These are phyloP conservation scores for Mythimna impura DNA, from an alignment of 2,888 invertebrate genomes.

Conservation along the genomic window DNA sequence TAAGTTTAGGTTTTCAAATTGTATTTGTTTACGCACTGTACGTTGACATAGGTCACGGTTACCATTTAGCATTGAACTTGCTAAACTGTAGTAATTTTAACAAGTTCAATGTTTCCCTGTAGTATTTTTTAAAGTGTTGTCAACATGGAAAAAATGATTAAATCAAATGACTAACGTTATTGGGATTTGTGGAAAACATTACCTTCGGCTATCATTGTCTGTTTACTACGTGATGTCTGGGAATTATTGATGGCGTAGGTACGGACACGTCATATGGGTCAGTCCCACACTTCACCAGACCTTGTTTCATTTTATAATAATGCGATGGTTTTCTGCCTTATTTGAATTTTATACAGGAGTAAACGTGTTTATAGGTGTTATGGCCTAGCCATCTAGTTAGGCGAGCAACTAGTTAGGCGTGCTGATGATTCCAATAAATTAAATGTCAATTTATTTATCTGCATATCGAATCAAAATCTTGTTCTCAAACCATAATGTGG, in stretches of 20 bases:
- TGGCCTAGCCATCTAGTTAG: slow-evolving; percentile 27
- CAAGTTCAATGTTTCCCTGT: slow-evolving; percentile 7
- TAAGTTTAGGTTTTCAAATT: slow-evolving; percentile 22
- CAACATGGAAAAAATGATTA: not conserved
- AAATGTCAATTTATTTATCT: slow-evolving; percentile 18
- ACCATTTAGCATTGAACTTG: slow-evolving; percentile 6
- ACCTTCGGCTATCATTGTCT: not conserved
- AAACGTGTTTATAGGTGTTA: slow-evolving; percentile 32
- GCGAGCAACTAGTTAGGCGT: slow-evolving; percentile 27
- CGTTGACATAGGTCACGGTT: slow-evolving; percentile 50
- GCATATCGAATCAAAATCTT: slow-evolving; percentile 9
- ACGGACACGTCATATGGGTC: slow-evolving; percentile 52
- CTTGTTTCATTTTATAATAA: slow-evolving; percentile 49
- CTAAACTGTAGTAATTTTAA: not conserved
- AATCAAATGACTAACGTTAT: slow-evolving; percentile 2
- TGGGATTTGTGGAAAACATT: slow-evolving; percentile 36
- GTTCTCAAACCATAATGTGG: slow-evolving; percentile 11
- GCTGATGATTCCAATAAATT: slow-evolving; percentile 24
- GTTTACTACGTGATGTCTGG: slow-evolving; percentile 37
- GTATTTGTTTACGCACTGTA: slow-evolving; percentile 15
- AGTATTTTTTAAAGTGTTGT: not conserved
- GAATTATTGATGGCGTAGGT: slow-evolving; percentile 45
- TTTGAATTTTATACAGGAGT: slow-evolving; percentile 48
- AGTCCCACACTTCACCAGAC: slow-evolving; percentile 39
- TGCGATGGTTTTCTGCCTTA: slow-evolving; percentile 39